Percentiles rank a stretch among this genome's conserved stretches.
These are phyloP conservation scores for Conus canariensis DNA, from an alignment of 2,888 invertebrate species.

Conservation along the genomic window DNA sequence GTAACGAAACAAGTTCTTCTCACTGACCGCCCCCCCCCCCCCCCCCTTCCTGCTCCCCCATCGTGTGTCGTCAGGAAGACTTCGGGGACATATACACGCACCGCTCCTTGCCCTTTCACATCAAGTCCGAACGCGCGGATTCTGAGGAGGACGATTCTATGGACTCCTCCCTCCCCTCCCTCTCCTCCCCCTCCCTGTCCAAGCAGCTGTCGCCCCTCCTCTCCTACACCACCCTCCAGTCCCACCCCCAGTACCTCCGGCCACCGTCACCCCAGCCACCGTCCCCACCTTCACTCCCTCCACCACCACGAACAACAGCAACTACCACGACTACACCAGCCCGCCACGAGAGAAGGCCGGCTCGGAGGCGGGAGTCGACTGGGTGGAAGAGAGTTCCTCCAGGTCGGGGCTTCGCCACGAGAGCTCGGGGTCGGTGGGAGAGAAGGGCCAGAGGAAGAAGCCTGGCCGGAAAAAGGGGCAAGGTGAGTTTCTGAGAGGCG, in stretches of 20 bases:
- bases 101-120: not conserved
- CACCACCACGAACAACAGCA: not conserved
- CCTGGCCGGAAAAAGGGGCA: slow-evolving; percentile 73
- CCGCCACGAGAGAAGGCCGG: not conserved
- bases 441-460: slow-evolving; percentile 57
- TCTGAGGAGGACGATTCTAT: not conserved
- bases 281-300: not conserved
- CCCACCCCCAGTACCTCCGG: slow-evolving; percentile 3
- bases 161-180: not conserved
- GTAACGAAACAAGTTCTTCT: too few relatives aligned
- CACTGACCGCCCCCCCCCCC: too few relatives aligned
- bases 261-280: not conserved
- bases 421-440: not conserved
- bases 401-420: not conserved
- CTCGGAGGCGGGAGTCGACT: too few relatives aligned
- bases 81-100: not conserved
- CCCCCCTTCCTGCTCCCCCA: too few relatives aligned
- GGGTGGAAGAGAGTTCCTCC: not conserved
- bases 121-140: slow-evolving; percentile 19
- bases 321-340: not conserved
- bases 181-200: not conserved
- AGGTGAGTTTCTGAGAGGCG: slow-evolving; percentile 53
- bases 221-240: slow-evolving; percentile 15
- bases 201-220: not conserved
- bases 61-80: slow-evolving; percentile 22